Base-by-base conservation (phyloP, 2,797 vertebrate genomes). In the Lacerta agilis region DNA sequence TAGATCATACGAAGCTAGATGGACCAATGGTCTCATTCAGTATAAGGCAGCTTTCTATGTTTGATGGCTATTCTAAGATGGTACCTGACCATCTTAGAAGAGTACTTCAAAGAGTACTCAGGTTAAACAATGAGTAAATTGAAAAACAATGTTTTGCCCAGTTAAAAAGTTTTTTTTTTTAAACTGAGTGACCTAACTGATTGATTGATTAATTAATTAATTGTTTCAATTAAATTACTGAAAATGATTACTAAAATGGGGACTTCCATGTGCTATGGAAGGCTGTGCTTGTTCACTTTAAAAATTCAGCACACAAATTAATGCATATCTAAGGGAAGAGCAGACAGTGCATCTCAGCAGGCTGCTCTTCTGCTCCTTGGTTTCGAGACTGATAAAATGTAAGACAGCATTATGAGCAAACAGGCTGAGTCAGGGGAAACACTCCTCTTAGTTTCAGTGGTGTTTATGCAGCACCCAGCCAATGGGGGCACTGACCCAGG, bases 191-290 rank as follows among this genome's bases (percentile, higher is more conserved):
- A 36, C 27, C 8, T 36, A 25, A 36, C 15, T 7, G 23, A 41
- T 27, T 67, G 18, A 29, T 66, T 7, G 23, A 41, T 27, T 67
- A 18, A 29, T 66, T 27, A 6, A 82, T 82, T 36, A 66, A 67
- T 7, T 17, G 9, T 73, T 73, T 45, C 69, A 55, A 15, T 9
- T 55, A 55, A 55, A 4, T 18, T 45, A 18, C 41, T 18, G 71
- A 36, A n/a, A 45, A 33, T 86, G 67, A 33, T 87, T 93, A 81
- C 55, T 89, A 78, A 64, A 91, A 89, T 49, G 13, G 43, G 27
- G 33, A 4, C 2, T 43, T 43, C 49, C 72, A 43, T 77, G 27
- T 72, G 43, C 73, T 73, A 79, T 0, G 0, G 8, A 38, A 66
- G 8, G 11, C 84, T 27, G 33, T 49, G 86, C 76, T 89, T 41